These are phyloP conservation scores for Acanthurus leucopareius DNA, from an alignment of 2,797 vertebrate genomes.

Conservation along the genomic window DNA sequence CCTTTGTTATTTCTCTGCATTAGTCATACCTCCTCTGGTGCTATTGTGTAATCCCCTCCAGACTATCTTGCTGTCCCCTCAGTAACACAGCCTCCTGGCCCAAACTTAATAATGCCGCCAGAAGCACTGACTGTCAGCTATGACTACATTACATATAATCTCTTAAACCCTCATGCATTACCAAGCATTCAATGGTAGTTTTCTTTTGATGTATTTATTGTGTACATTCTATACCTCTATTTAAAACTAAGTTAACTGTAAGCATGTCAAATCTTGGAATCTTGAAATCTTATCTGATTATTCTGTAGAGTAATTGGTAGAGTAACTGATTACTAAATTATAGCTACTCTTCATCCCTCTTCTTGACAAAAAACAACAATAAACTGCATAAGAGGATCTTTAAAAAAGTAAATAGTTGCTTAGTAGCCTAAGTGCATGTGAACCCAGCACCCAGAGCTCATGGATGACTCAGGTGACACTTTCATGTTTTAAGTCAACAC, in stretches of 20 bases:
- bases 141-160: slow-evolving; percentile 49
- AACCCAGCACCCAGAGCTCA: neutral
- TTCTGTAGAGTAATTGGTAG: too few species aligned
- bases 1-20: slow-evolving; percentile 59
- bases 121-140: slow-evolving; percentile 23
- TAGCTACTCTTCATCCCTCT: too few species aligned
- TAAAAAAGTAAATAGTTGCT: neutral
- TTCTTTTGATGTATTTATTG: neutral
- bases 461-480: neutral
- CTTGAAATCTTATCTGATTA: too few species aligned
- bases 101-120: slow-evolving; percentile 42
- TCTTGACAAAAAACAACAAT: too few species aligned
- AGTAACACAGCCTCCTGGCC: slow-evolving; percentile 30
- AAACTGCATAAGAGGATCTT: neutral
- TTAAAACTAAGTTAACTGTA: too few species aligned
- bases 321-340: too few species aligned
- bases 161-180: slow-evolving; percentile 60
- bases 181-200: slow-evolving; percentile 38
- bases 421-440: neutral
- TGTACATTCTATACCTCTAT: too few species aligned
- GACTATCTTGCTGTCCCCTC: slow-evolving; percentile 39
- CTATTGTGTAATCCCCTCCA: slow-evolving; percentile 62
- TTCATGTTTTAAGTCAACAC: too few species aligned
- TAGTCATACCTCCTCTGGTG: slow-evolving; percentile 61
- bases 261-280: too few species aligned